Evolutionary conservation across 92 coral and sea anemone species (phyloP), one percentile per base, ranked within the genome.

Genomic region (Parazoanthus darwini): DNA sequence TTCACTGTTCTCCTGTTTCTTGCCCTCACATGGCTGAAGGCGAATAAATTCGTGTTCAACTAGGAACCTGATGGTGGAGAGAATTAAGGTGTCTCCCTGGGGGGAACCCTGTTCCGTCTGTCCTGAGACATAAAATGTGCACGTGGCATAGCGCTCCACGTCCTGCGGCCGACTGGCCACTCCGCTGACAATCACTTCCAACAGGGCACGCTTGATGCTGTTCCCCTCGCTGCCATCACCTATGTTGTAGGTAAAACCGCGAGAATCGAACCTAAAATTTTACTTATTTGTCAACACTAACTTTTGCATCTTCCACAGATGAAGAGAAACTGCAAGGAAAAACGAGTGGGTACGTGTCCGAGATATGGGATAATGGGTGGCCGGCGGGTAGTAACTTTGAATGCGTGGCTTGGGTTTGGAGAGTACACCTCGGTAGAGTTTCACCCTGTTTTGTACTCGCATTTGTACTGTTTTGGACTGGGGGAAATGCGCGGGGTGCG

Each of bases 131-230:
- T 92, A 97, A 91, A 97, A 94, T 1, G 99, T 97, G 70, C 99
- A 97, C 59, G 92, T 92, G 33, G 99, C 95, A 91, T 97, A 97
- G 37, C 98, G 98, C 84, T 97, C 95, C 6, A 97, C 99, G 87
- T 97, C 99, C 77, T 84, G 93, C 23, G 95, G 95, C 77, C 93
- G 92, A 78, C 92, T 91, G 38, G 93, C 99, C 56, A 93, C 97
- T 35, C 99, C 99, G 75, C 99, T 94, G n/a, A 96, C 97, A 86
- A 97, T 95, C 85, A 97, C 97, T 73, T 97, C 99, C 8, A 97
- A 94, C 56, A 97, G 86, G 20, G 99, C 99, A 20, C 99, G 96
- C 91, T 94, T 95, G 51, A 97, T 92, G 59, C 99, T 89, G 71
- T 73, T 95, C 73, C 98, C 96, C 39, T 92, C 94, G 26, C 88